phyloP scores from a whole-genome alignment of 1,140 invertebrate species.

The Hestina assimilis region DNA sequence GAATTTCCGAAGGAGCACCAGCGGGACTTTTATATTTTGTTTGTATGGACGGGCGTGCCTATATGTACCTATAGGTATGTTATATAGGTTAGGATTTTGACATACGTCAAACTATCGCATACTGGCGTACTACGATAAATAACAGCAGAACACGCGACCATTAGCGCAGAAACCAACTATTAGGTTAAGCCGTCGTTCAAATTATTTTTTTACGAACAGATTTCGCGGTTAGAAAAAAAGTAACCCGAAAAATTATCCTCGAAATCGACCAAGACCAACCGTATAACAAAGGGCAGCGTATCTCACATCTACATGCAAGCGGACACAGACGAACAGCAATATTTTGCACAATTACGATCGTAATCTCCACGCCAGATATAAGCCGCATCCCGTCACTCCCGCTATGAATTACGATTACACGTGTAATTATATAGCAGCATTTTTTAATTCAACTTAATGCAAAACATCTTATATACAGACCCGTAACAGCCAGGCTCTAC shows the following conservation, averaged over 20 bases:
- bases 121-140: too few relatives aligned
- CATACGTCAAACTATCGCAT: too few relatives aligned
- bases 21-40: too few relatives aligned
- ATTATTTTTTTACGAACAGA: too few relatives aligned
- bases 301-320: conserved; percentile 40
- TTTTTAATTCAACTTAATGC: conserved; percentile 45
- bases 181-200: too few relatives aligned
- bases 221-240: too few relatives aligned
- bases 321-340: conserved; percentile 54
- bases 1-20: too few relatives aligned
- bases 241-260: conserved; percentile 18
- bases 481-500: not conserved
- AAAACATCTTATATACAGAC: conserved; percentile 16
- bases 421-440: conserved; percentile 44
- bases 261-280: conserved; percentile 25
- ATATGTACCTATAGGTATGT: too few relatives aligned
- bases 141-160: too few relatives aligned
- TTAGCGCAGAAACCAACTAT: too few relatives aligned
- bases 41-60: too few relatives aligned
- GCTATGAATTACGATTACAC: conserved; percentile 49
- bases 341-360: conserved; percentile 68
- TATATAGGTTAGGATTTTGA: too few relatives aligned
- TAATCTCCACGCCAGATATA: conserved; percentile 51
- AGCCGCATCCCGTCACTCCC: conserved; percentile 36
- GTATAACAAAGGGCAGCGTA: conserved; percentile 41